phyloP scores from a whole-genome alignment of 2,888 invertebrate genomes.

The Aspidiotus rigidus region DNA sequence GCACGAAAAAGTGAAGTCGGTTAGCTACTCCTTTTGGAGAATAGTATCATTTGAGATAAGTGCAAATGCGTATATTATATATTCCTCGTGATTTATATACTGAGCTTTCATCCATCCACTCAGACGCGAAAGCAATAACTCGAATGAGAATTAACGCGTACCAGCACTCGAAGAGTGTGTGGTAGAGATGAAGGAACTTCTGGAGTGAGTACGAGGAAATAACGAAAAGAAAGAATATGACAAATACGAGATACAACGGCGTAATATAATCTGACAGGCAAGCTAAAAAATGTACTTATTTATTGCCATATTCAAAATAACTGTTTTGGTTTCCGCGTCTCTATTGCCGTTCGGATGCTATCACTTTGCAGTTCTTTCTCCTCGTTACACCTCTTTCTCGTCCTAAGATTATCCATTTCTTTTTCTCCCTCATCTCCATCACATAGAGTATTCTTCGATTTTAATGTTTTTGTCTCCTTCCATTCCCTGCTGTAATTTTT shows the following conservation, averaged over 20 bases:
- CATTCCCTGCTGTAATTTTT: neutral
- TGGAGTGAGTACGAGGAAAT: neutral
- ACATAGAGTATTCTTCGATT: constrained; percentile 21
- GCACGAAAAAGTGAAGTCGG: too few relatives aligned
- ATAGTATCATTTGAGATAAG: too few relatives aligned
- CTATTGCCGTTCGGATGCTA: constrained; percentile 8
- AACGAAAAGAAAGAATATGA: constrained; percentile 5
- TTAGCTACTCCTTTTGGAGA: too few relatives aligned
- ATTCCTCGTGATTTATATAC: too few relatives aligned
- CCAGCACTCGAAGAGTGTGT: too few relatives aligned
- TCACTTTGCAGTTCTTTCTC: neutral
- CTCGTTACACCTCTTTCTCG: constrained; percentile 1
- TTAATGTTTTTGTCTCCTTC: constrained; percentile 16
- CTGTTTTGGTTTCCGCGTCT: constrained; percentile 21
- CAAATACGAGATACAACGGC: constrained; percentile 14
- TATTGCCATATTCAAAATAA: constrained; percentile 20
- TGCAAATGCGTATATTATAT: too few relatives aligned
- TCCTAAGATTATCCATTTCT: neutral
- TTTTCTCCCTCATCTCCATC: neutral
- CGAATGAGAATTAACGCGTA: constrained; percentile 13
- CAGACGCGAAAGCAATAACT: constrained; percentile 11
- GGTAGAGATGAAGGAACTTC: too few relatives aligned
- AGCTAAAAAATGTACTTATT: constrained; percentile 24
- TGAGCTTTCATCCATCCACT: too few relatives aligned
- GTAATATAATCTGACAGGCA: constrained; percentile 19